Percentiles rank a stretch among this genome's conserved stretches.
These are phyloP conservation scores for Petromus typicus DNA, from an alignment of 2,113 vertebrate species.

Conservation along the genomic window DNA sequence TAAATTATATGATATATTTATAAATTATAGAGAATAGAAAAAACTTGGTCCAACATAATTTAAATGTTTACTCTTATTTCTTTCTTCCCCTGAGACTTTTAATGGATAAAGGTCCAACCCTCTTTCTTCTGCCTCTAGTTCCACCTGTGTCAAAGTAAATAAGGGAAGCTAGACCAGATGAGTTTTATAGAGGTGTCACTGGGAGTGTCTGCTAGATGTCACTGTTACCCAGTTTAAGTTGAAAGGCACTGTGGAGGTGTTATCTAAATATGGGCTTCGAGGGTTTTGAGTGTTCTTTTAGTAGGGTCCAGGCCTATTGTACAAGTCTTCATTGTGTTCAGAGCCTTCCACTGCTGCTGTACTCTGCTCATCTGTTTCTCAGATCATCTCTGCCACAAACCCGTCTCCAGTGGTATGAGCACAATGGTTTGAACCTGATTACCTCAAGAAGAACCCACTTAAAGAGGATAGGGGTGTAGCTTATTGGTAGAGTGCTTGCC, in stretches of 20 bases:
- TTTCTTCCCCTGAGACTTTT: neutral
- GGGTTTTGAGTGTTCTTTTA: neutral
- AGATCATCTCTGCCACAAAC: neutral
- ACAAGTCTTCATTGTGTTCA: neutral
- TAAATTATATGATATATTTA: neutral
- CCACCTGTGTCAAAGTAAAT: neutral
- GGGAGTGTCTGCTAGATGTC: neutral
- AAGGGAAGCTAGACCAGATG: neutral
- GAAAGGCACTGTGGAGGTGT: neutral
- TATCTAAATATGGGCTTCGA: neutral
- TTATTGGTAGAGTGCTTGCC: neutral
- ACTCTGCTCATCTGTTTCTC: neutral
- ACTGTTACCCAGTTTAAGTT: neutral
- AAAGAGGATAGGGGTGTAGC: neutral
- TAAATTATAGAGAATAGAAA: no score
- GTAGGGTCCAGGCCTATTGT: neutral
- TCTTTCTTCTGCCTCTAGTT: neutral
- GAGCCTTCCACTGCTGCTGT: neutral
- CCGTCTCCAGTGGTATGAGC: neutral
- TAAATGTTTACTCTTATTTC: conserved; percentile 23
- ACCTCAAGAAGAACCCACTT: neutral
- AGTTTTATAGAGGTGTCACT: neutral
- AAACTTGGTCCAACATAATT: neutral
- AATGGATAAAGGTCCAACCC: neutral
- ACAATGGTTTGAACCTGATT: conserved; percentile 24